A percentile compares a stretch with the other conserved stretches of the same genome.
These are phyloP conservation scores for Danio albolineatus DNA, from an alignment of 2,797 vertebrate genomes.

Conservation along the genomic window DNA sequence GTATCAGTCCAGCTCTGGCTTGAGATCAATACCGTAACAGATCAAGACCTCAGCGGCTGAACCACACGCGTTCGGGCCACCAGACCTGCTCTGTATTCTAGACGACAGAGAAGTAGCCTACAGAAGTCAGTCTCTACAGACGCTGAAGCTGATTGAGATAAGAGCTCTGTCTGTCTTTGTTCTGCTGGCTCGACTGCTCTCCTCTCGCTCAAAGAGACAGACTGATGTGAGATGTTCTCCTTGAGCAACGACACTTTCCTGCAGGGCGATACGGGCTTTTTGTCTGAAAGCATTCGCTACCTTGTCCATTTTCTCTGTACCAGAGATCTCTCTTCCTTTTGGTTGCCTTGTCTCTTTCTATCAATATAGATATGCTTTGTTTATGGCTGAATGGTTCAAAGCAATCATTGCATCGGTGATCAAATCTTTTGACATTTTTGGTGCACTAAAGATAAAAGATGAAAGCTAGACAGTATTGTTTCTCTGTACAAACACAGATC, in stretches of 20 bases:
- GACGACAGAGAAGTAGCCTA: not conserved
- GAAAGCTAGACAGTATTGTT: conserved; percentile 38
- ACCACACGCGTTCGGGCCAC: not conserved
- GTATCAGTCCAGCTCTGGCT: not conserved
- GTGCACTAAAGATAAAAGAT: conserved; percentile 28
- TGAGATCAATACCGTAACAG: conserved; percentile 29
- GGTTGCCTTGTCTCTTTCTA: not conserved
- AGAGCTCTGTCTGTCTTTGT: conserved; percentile 48
- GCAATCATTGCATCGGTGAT: conserved; percentile 21
- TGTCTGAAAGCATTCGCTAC: conserved; percentile 21
- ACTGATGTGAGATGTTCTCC: conserved; percentile 33
- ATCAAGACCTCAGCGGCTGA: conserved; percentile 33
- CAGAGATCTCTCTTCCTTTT: conserved; percentile 7
- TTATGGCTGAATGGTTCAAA: conserved; percentile 58
- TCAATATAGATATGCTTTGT: conserved; percentile 57
- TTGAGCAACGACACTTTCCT: conserved; percentile 33
- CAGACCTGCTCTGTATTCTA: conserved; percentile 28
- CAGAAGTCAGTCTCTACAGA: conserved; percentile 39
- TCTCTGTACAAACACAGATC: conserved; percentile 21
- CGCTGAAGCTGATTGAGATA: conserved; percentile 48
- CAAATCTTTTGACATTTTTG: conserved; percentile 19
- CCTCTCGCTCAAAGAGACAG: conserved; percentile 30
- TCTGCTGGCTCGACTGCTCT: conserved; percentile 38
- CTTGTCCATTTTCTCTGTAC: conserved; percentile 14
- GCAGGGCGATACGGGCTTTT: conserved; percentile 36